phyloP scores from a whole-genome alignment of 2,113 vertebrate species.

The Pao palembangensis region DNA sequence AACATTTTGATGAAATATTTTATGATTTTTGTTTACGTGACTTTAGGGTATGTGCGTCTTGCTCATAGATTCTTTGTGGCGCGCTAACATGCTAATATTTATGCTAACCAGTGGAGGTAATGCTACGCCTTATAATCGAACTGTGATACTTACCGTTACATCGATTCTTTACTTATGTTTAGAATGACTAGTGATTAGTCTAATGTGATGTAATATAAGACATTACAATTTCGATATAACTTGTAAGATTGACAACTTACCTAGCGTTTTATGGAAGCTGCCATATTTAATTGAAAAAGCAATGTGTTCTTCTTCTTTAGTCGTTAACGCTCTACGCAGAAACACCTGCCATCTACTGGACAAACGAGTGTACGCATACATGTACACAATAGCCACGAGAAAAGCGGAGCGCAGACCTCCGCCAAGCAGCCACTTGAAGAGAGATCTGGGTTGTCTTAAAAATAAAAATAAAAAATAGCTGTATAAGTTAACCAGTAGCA shows the following conservation, averaged over 20 bases:
- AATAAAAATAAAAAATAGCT: no score
- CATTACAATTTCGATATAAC: fast-evolving
- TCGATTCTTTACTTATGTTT: neutral
- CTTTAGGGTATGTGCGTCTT: neutral
- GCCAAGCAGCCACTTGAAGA: no score
- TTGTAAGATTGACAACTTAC: neutral
- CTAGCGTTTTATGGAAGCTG: neutral
- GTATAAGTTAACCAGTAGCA: no score
- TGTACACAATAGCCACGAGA: no score
- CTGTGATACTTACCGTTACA: constrained; percentile 2
- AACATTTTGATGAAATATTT: neutral
- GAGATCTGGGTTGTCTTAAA: no score
- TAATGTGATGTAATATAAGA: neutral
- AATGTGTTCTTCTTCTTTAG: constrained; percentile 17
- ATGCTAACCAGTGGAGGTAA: neutral
- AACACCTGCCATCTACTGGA: constrained; percentile 19
- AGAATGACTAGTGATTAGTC: fast-evolving
- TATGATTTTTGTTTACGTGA: neutral
- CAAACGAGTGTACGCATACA: neutral
- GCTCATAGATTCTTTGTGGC: neutral
- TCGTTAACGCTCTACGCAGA: fast-evolving
- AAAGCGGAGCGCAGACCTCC: no score
- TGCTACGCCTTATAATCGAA: neutral
- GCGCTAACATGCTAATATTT: constrained; percentile 26
- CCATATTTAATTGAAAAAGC: constrained; percentile 35